phyloP scores from a whole-genome alignment of 2,113 vertebrate species.

The Scolopax mira region DNA sequence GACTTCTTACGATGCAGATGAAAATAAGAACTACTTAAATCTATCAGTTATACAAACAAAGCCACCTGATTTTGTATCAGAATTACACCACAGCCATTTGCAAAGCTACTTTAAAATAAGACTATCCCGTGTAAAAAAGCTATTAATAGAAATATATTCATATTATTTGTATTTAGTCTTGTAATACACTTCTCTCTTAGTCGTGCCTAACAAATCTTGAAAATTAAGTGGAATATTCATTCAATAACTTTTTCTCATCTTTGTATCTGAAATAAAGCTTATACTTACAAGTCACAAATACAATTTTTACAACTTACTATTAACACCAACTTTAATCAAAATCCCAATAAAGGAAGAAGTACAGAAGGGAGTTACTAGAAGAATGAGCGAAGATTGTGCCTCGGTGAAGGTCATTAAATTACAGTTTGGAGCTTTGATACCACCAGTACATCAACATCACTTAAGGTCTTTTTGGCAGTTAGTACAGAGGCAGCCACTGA shows the following conservation, averaged over 20 bases:
- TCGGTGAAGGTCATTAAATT: not conserved
- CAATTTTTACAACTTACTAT: not conserved
- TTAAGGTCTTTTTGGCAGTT: not conserved
- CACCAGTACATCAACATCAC: not conserved
- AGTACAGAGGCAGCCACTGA: not conserved
- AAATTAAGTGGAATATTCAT: not conserved
- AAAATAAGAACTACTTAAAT: not conserved
- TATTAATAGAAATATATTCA: not conserved
- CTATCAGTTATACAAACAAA: not conserved
- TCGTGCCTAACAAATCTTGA: not conserved
- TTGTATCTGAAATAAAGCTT: not conserved
- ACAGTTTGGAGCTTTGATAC: not conserved
- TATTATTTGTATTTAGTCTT: not conserved
- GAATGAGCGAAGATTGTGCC: not conserved
- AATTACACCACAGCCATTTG: not conserved
- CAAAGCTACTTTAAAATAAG: not conserved
- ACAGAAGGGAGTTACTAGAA: not conserved
- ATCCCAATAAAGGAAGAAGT: not conserved
- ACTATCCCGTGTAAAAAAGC: not conserved
- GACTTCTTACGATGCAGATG: not conserved
- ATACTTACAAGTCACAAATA: not conserved
- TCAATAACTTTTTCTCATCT: not conserved
- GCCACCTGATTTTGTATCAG: not conserved
- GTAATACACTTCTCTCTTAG: not conserved
- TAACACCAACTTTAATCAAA: not conserved